A percentile compares a stretch with the other conserved stretches of the same genome.
Conservation (phyloP, 2,888 invertebrate genomes). For the Acanthosepion lycidas region DNA sequence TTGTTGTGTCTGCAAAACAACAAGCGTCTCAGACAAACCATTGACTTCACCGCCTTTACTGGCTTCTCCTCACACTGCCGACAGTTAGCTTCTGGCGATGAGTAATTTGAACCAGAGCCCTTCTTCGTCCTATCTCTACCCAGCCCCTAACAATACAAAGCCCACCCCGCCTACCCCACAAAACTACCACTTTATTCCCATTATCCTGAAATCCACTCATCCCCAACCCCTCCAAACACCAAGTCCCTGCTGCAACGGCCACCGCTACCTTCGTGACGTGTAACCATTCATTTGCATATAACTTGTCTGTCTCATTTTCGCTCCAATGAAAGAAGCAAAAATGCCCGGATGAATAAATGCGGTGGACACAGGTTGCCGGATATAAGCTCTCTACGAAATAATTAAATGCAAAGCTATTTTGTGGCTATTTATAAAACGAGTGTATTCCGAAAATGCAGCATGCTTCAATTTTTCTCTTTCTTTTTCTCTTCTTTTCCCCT, state of each 20-base stretch:
- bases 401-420: conserved; percentile 15
- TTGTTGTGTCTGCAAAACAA: not conserved
- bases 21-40: not conserved
- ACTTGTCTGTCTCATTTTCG: conserved; percentile 15
- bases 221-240: not conserved
- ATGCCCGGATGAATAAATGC: conserved; percentile 4
- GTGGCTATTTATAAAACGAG: not conserved
- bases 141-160: not conserved
- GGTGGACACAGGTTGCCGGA: not conserved
- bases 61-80: not conserved
- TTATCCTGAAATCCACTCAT: not conserved
- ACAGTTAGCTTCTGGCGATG: not conserved
- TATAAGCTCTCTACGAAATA: not conserved
- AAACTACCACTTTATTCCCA: not conserved
- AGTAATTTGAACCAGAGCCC: not conserved
- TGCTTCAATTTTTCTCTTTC: not conserved
- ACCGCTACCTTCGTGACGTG: not conserved
- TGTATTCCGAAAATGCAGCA: not conserved
- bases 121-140: not conserved
- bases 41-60: not conserved
- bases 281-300: not conserved
- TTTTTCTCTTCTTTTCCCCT: not conserved
- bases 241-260: not conserved
- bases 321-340: not conserved
- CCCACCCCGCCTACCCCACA: not conserved